Conservation (phyloP, 2,797 vertebrate species). For the Aeoliscus strigatus region DNA sequence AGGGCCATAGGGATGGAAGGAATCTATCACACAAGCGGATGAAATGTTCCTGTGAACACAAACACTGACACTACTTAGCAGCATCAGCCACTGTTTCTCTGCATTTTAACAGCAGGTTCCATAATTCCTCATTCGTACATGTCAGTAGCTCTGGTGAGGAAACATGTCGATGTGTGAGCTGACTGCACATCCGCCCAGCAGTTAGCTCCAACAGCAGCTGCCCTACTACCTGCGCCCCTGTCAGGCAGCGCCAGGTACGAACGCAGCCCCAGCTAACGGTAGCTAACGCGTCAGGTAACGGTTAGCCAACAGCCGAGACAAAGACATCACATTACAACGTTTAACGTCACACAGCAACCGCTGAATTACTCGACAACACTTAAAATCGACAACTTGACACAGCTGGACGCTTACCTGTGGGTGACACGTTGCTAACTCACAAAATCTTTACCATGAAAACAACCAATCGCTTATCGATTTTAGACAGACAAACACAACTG, state of each 20-base stretch:
- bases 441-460: conserved; percentile 45
- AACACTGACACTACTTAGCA: no score
- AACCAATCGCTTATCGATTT: conserved; percentile 72
- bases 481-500: conserved; percentile 22
- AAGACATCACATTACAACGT: conserved; percentile 48
- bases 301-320: conserved; percentile 55
- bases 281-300: conserved; percentile 22
- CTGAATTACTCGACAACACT: neutral
- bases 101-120: no score
- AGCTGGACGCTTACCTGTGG: conserved; percentile 53
- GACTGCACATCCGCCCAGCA: conserved; percentile 12
- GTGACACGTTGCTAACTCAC: conserved; percentile 29
- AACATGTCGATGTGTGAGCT: neutral
- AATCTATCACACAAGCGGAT: no score
- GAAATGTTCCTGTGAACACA: no score
- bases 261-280: conserved; percentile 27
- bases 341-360: conserved; percentile 21
- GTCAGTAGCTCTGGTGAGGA: no score
- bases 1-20: no score
- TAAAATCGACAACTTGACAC: neutral
- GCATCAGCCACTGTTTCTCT: no score
- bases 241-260: conserved; percentile 16
- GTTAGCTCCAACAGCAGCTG: no score
- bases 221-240: conserved; percentile 31
- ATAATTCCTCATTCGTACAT: no score